Base-by-base conservation (phyloP, 2,888 invertebrate species). In the Scelioninae gen. 2 region DNA sequence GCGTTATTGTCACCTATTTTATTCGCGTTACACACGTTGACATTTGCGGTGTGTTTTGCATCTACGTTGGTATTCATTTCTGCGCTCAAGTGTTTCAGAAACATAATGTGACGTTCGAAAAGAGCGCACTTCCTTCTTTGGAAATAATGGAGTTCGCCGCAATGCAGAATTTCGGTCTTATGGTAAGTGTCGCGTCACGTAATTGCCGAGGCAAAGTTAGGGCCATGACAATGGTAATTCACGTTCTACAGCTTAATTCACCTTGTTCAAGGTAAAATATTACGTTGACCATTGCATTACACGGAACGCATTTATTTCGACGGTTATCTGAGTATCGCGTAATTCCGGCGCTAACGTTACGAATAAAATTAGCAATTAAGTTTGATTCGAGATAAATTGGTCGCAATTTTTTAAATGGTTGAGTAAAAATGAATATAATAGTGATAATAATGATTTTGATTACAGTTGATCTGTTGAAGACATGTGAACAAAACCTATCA, bases 101-200 rank as follows among this genome's bases (percentile, higher is more conserved):
- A 45, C 61, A 69, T 71, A 68, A 76, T 68, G 78, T 43, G 67
- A 61, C 45, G 69, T 73, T 80, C 75, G 75, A 78, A 81, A 79
- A 78, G 76, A 75, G 52, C 75, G 67, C 68, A 73, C 58, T 71
- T 73, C 77, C 75, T 69, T 58, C 55, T 68, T 72, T 75, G 74
- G 78, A 77, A 82, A 83, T 82, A 84, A 83, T 82, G 78, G 79
- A 81, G 74, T 80, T 50, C 76, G 78, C 80, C 79, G 80, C 81
- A 81, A 76, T 81, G 81, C 80, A 80, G 81, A 84, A 82, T 83
- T 83, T 81, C 73, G 80, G 80, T 76, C 77, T 69, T 35, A 77
- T 65, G 74, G 77, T 83, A 83, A 83, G 84, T 83, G 82, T 83
- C 76, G 80, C 80, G 81, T 81, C 82, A 82, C 78, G 79, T 81